A percentile compares a stretch with the other conserved stretches of the same genome.
Conservation (phyloP, 2,113 vertebrate genomes). For the Oncorhynchus gorbuscha region DNA sequence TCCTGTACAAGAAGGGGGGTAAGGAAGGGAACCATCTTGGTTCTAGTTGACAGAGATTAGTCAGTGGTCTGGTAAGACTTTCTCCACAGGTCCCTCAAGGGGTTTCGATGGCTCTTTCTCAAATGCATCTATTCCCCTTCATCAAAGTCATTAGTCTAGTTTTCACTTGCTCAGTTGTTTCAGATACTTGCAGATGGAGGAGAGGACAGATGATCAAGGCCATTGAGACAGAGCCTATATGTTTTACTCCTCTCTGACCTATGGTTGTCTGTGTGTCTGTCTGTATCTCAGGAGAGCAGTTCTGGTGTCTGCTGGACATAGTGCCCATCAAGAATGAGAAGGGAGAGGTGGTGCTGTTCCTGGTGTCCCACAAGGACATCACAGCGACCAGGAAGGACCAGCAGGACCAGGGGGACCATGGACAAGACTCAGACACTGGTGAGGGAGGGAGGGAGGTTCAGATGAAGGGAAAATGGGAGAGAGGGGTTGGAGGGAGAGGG, state of each 20-base stretch:
- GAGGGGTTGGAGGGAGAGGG: too few species aligned
- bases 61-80: too few species aligned
- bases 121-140: too few species aligned
- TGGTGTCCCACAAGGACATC: conserved; percentile 90
- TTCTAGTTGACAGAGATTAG: too few species aligned
- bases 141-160: too few species aligned
- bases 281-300: conserved; percentile 74
- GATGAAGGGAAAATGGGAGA: not conserved
- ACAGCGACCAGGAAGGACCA: conserved; percentile 81
- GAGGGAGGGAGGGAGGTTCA: conserved; percentile 34
- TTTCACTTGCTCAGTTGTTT: not conserved
- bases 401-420: conserved; percentile 52
- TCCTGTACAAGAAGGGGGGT: conserved; percentile 82
- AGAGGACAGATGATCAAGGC: not conserved
- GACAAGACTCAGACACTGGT: conserved; percentile 79
- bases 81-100: too few species aligned
- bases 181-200: too few species aligned
- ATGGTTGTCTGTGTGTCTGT: not conserved
- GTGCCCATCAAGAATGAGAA: conserved; percentile 94
- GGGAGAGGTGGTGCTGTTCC: conserved; percentile 88
- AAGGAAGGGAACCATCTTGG: conserved; percentile 15
- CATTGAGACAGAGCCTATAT: not conserved
- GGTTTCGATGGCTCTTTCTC: too few species aligned
- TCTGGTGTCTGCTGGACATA: conserved; percentile 90
- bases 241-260: not conserved